A percentile compares a stretch with the other conserved stretches of the same genome.
These are phyloP conservation scores for Varanus salvator DNA, from an alignment of 2,113 vertebrate genomes.

Conservation along the genomic window DNA sequence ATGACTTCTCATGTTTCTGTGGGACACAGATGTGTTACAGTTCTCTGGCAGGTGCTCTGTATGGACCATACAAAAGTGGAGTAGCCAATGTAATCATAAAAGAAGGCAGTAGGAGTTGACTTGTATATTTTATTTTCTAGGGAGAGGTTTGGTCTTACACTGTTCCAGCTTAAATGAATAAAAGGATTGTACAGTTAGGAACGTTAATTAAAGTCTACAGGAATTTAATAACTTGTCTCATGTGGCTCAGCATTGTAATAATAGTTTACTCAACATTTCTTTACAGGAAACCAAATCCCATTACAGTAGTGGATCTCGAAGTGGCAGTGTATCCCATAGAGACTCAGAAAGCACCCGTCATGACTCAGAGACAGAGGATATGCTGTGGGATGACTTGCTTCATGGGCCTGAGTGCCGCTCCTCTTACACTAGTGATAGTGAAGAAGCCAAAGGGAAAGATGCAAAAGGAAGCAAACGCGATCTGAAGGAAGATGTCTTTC, in stretches of 20 bases:
- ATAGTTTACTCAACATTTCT: accelerated
- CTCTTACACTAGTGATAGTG: constrained; percentile 89
- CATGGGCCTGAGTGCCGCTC: constrained; percentile 91
- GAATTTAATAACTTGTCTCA: not conserved
- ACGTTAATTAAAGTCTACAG: not conserved
- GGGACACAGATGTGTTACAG: not conserved
- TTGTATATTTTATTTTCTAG: not conserved
- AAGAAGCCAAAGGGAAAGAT: constrained; percentile 68
- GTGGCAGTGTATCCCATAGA: constrained; percentile 72
- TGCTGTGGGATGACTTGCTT: constrained; percentile 95
- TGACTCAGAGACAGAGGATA: constrained; percentile 94
- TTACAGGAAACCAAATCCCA: constrained; percentile 68
- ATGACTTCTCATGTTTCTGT: not conserved
- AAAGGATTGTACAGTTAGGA: not conserved
- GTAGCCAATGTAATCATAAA: not conserved
- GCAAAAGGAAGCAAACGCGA: constrained; percentile 70
- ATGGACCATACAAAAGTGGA: not conserved
- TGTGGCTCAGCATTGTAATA: not conserved
- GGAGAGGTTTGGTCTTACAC: not conserved
- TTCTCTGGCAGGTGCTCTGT: not conserved
- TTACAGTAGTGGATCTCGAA: constrained; percentile 47
- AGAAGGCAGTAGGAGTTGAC: not conserved
- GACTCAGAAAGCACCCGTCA: constrained; percentile 84
- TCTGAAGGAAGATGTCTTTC: constrained; percentile 86
- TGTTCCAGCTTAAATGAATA: not conserved